Base-by-base conservation (phyloP, 2,888 invertebrate species). In the Platyscelio sp. region DNA sequence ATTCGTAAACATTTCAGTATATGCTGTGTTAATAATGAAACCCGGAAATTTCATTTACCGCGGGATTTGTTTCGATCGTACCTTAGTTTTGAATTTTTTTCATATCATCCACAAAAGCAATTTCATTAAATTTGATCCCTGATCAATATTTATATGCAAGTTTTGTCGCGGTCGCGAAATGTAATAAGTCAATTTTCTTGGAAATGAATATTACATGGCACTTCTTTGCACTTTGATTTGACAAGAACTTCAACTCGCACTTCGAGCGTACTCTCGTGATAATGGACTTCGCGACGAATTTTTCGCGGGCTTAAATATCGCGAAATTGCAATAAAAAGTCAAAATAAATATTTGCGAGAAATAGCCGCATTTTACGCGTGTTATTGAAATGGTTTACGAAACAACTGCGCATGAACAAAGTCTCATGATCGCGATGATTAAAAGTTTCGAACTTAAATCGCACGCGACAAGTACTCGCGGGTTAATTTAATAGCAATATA, bases 141-240 rank as follows among this genome's bases (percentile, higher is more conserved):
- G 49, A 79, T 67, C 72, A 80, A 80, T 74, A 67, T 72, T 72
- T 72, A 74, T 74, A 79, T 72, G 56, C 18, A 61, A 80, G 67
- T 74, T 72, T 72, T 29, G 67, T 74, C 68, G 67, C 26, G 20
- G 22, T 40, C n/a, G 4, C n/a, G 3, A 54, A 60, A 67, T 74
- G 49, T 60, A 80, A 80, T 67, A 74, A 74, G 56, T 63, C 24
- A 74, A 67, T 80, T 80, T 51, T 46, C 63, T 54, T 33, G 29
- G 58, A 67, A 60, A 74, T 80, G 72, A 80, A 80, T 80, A 80
- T 74, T 80, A 67, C 72, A 80, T 79, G 65, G 20, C 20, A 54
- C 43, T 78, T 71, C 71, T 72, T 71, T 18, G 49, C 29, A 65
- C 38, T 72, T 79, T 51, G 46, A 78, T 79, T 65, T 67, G 29